These are phyloP conservation scores for Drosophila prosaltans DNA, from an alignment of 1,140 invertebrate genomes.

Conservation along the genomic window DNA sequence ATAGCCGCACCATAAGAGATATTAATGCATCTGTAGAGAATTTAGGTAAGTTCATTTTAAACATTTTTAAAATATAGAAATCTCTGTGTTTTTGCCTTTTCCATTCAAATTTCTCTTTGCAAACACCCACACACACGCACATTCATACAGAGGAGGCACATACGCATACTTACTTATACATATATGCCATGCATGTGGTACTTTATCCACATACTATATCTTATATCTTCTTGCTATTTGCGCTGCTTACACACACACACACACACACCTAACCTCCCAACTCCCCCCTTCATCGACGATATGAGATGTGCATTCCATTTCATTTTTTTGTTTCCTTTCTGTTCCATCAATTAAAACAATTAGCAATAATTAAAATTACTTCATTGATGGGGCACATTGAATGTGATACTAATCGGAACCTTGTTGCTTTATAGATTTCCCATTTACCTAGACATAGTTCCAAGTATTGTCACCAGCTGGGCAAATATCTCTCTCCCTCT, in stretches of 20 bases:
- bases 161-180: slow-evolving; percentile 5
- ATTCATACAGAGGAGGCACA: not conserved
- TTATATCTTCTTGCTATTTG: slow-evolving; percentile 38
- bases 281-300: not conserved
- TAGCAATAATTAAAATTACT: slow-evolving; percentile 36
- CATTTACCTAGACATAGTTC: not conserved
- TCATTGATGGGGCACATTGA: slow-evolving; percentile 6
- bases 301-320: slow-evolving; percentile 9
- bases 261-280: not conserved
- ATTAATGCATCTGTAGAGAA: slow-evolving; percentile 89
- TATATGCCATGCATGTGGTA: slow-evolving; percentile 39
- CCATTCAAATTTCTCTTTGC: slow-evolving; percentile 60
- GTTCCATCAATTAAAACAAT: slow-evolving; percentile 34
- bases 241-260: slow-evolving; percentile 16
- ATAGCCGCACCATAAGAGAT: slow-evolving; percentile 86
- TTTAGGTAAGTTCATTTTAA: slow-evolving; percentile 85
- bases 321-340: not conserved
- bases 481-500: not conserved
- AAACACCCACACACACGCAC: slow-evolving; percentile 27
- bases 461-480: slow-evolving; percentile 7
- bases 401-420: slow-evolving; percentile 40
- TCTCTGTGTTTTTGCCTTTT: slow-evolving; percentile 52
- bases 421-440: slow-evolving; percentile 22
- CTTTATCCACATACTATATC: slow-evolving; percentile 22
- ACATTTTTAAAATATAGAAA: slow-evolving; percentile 20